These are phyloP conservation scores for Eunapius fragilis DNA, from an alignment of 37 sponge, comb jelly and placozoan species.

Conservation along the genomic window DNA sequence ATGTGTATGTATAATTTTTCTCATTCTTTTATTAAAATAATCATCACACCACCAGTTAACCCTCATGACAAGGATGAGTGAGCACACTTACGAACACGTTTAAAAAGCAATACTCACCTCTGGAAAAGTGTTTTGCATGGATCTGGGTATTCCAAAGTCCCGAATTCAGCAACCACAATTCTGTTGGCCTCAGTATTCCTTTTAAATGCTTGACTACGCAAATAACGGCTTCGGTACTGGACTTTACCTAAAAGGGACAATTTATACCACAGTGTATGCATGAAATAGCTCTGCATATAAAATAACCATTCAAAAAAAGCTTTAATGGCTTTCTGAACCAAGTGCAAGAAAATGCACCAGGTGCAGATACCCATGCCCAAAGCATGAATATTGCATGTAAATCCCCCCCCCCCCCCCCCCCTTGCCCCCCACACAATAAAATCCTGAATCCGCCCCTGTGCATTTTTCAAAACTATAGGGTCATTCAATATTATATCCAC, in stretches of 20 bases:
- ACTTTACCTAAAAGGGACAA: not conserved
- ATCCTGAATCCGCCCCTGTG: no score
- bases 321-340: no score
- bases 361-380: no score
- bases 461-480: no score
- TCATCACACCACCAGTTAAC: not conserved
- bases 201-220: not conserved
- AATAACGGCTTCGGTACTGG: not conserved
- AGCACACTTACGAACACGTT: not conserved
- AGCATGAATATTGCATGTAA: no score
- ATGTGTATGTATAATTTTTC: no score
- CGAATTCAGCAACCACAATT: conserved; percentile 9
- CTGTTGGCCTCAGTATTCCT: conserved; percentile 22
- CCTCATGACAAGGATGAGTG: not conserved
- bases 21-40: not conserved
- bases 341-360: no score
- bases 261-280: no score
- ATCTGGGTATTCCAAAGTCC: conserved; percentile 16
- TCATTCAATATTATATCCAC: no score
- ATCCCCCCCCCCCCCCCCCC: no score
- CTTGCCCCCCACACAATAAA: no score
- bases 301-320: not conserved
- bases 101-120: not conserved
- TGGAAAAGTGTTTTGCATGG: conserved; percentile 27
- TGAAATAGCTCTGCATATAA: not conserved